phyloP scores from a whole-genome alignment of 1,140 invertebrate species.

The Drosophila hydei region DNA sequence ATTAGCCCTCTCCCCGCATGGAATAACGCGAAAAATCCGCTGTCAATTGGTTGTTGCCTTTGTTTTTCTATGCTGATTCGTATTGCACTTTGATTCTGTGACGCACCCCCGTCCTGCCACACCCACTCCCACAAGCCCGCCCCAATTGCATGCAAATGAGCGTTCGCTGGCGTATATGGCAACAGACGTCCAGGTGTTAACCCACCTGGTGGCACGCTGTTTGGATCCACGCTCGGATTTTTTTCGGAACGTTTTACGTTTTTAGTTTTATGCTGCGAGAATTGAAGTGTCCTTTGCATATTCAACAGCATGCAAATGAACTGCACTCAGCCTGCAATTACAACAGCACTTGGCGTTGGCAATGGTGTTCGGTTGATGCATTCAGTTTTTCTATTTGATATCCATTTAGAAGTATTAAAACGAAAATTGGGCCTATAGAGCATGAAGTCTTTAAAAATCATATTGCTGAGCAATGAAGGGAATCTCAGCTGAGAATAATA shows the following conservation, averaged over 20 bases:
- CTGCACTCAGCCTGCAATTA: slow-evolving; percentile 67
- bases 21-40: slow-evolving; percentile 56
- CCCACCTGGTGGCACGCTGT: slow-evolving; percentile 26
- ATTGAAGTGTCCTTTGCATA: slow-evolving; percentile 70
- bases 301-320: slow-evolving; percentile 70
- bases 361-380: background rate
- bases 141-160: slow-evolving; percentile 72
- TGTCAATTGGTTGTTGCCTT: slow-evolving; percentile 66
- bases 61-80: slow-evolving; percentile 57
- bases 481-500: too few species aligned
- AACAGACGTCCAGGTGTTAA: slow-evolving; percentile 34
- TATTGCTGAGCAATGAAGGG: too few species aligned
- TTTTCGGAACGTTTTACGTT: slow-evolving; percentile 62
- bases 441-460: background rate
- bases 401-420: background rate
- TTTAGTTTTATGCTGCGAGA: slow-evolving; percentile 67
- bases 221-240: slow-evolving; percentile 19
- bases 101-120: background rate
- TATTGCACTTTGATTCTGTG: slow-evolving; percentile 67
- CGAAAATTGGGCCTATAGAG: background rate
- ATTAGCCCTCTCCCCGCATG: slow-evolving; percentile 52
- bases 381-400: background rate
- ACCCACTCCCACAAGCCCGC: slow-evolving; percentile 9
- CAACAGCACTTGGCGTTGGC: slow-evolving; percentile 27
- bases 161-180: slow-evolving; percentile 12